These are phyloP conservation scores for Cryptosula pallasiana DNA, from an alignment of 2,888 invertebrate species.

Conservation along the genomic window DNA sequence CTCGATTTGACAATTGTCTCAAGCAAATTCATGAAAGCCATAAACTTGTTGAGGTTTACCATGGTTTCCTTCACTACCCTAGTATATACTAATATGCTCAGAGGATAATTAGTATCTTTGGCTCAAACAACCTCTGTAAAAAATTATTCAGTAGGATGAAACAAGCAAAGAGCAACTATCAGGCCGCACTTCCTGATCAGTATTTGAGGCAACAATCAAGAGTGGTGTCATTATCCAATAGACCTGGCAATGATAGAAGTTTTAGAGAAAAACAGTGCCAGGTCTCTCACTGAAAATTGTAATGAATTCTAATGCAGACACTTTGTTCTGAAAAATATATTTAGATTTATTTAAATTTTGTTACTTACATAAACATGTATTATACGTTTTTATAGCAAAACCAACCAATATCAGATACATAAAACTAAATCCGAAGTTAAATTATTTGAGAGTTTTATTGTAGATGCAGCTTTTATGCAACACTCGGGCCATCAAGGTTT, in stretches of 20 bases:
- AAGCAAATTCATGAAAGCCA: neutral
- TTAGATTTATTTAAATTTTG: too few species aligned
- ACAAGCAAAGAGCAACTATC: neutral
- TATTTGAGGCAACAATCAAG: neutral
- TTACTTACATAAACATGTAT: too few species aligned
- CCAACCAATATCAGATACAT: too few species aligned
- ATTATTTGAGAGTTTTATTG: too few species aligned
- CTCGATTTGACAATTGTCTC: neutral
- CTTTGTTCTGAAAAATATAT: too few species aligned
- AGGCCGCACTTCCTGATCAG: neutral
- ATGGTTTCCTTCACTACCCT: neutral
- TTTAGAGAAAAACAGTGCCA: neutral
- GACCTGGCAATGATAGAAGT: neutral
- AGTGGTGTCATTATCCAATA: neutral
- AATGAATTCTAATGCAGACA: neutral
- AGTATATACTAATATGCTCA: neutral
- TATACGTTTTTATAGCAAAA: too few species aligned
- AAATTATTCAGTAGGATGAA: constrained; percentile 1
- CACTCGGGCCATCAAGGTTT: neutral
- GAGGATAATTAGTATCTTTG: neutral
- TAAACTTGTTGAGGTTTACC: neutral
- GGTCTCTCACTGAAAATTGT: neutral
- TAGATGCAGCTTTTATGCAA: neutral
- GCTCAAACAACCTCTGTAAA: neutral
- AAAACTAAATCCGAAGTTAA: too few species aligned